A percentile compares a stretch with the other conserved stretches of the same genome.
Conservation (phyloP, 2,113 vertebrate genomes). For the Cottus gobio region DNA sequence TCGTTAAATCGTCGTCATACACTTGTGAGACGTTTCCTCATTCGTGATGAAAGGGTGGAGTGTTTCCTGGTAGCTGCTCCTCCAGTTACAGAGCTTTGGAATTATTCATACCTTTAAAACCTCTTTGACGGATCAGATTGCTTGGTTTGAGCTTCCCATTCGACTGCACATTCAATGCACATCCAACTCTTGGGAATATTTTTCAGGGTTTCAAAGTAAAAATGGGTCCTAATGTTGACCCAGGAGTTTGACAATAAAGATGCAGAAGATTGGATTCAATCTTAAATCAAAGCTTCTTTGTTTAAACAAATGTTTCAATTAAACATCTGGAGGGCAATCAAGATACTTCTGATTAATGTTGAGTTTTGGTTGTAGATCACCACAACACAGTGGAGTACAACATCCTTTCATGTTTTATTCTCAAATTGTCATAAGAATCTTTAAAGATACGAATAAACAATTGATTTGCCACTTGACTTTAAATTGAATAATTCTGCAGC, state of each 20-base stretch:
- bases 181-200: not conserved
- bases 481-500: not conserved
- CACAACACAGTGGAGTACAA: not conserved
- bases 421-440: not conserved
- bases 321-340: not conserved
- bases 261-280: no score
- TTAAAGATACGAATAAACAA: not conserved
- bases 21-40: not conserved
- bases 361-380: not conserved
- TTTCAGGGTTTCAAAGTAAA: not conserved
- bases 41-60: not conserved
- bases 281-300: not conserved
- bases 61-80: not conserved
- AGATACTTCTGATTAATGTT: not conserved
- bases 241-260: not conserved
- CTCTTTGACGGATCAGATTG: not conserved
- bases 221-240: not conserved
- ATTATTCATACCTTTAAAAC: not conserved
- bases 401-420: not conserved
- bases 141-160: not conserved
- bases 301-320: not conserved
- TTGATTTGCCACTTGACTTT: not conserved
- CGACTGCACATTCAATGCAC: not conserved
- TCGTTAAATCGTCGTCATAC: not conserved
- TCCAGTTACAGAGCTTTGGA: not conserved